Conservation (phyloP, 1,140 invertebrate genomes). For the Musca domestica region DNA sequence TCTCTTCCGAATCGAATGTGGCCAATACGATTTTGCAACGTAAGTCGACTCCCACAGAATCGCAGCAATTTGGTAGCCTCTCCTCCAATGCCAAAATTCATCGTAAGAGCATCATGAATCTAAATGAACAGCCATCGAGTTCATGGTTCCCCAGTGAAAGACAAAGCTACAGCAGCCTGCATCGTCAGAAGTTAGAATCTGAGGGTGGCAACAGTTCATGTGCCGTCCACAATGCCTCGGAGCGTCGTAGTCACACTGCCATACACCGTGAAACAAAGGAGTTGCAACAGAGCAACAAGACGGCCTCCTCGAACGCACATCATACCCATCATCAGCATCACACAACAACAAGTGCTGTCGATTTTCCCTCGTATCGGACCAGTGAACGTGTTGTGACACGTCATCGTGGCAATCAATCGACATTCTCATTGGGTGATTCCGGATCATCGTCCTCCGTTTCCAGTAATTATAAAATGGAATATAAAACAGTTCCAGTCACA, state of each 20-base stretch:
- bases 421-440: slow-evolving; percentile 66
- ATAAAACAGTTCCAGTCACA: slow-evolving; percentile 63
- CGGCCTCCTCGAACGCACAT: not conserved
- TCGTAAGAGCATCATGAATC: slow-evolving; percentile 73
- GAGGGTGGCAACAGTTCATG: slow-evolving; percentile 50
- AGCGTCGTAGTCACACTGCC: not conserved
- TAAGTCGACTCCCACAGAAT: slow-evolving; percentile 57
- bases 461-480: slow-evolving; percentile 74
- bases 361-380: slow-evolving; percentile 39
- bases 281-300: not conserved
- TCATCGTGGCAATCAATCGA: slow-evolving; percentile 66
- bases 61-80: slow-evolving; percentile 56
- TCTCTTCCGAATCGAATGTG: slow-evolving; percentile 70
- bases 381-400: slow-evolving; percentile 57
- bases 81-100: slow-evolving; percentile 76
- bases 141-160: slow-evolving; percentile 57
- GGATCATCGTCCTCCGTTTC: slow-evolving; percentile 40
- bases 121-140: slow-evolving; percentile 64
- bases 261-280: slow-evolving; percentile 3
- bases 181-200: slow-evolving; percentile 58
- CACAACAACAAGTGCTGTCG: slow-evolving; percentile 26
- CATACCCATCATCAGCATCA: not conserved
- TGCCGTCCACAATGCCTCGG: not conserved
- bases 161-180: slow-evolving; percentile 72
- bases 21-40: slow-evolving; percentile 75